These are phyloP conservation scores for Heteractis magnifica DNA, from an alignment of 92 coral and sea anemone genomes.

Conservation along the genomic window DNA sequence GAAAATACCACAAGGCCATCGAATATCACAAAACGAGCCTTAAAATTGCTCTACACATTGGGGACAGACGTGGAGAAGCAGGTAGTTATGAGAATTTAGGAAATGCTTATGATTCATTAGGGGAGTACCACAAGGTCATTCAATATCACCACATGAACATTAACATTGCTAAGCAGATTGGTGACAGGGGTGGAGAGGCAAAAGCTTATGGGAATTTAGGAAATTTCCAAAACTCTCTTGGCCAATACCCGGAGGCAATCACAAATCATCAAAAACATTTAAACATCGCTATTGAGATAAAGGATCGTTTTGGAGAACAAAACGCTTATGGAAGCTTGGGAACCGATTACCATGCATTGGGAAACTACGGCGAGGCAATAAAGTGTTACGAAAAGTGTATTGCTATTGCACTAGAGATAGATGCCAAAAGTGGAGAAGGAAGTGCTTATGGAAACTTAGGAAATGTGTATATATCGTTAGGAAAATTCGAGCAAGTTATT, in stretches of 20 bases:
- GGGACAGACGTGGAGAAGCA: constrained; percentile 4
- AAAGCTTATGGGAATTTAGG: constrained; percentile 15
- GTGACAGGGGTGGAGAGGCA: constrained; percentile 15
- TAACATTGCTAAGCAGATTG: constrained; percentile 5
- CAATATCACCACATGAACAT: neutral
- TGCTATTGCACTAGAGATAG: neutral
- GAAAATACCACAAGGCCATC: constrained; percentile 14
- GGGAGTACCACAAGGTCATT: constrained; percentile 19
- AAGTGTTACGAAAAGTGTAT: constrained; percentile 8
- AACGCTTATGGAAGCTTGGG: constrained; percentile 18
- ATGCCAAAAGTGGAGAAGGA: neutral
- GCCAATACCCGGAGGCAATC: constrained; percentile 25
- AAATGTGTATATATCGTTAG: neutral
- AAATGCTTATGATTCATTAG: neutral
- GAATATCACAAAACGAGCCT: constrained; percentile 4
- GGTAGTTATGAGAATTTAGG: constrained; percentile 16
- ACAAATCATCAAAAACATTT: constrained; percentile 12
- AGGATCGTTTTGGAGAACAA: neutral
- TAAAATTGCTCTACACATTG: constrained; percentile 8
- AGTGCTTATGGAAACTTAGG: constrained; percentile 9
- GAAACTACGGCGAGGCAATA: constrained; percentile 21
- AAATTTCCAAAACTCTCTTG: neutral
- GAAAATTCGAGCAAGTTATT: neutral
- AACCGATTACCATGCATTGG: neutral
- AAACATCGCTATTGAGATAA: constrained; percentile 12